Evolutionary conservation across 2,888 invertebrate genomes (phyloP), one percentile per base, ranked within the genome.

Genomic region (Protophormia terraenovae): DNA sequence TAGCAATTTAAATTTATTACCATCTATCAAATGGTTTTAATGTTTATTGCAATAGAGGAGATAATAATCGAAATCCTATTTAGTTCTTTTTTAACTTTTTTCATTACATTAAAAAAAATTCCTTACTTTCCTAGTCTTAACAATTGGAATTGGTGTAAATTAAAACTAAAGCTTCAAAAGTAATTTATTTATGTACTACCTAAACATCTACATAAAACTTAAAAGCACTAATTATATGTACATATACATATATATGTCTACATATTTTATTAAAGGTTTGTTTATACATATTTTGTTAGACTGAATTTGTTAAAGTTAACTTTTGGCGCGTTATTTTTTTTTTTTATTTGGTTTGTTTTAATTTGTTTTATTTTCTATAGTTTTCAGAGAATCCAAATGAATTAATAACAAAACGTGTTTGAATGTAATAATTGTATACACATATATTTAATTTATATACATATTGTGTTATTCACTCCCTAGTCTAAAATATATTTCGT

Each of bases 321-420:
- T 27, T 72, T 83, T 77, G 71, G 71, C 77, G 75, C 58, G 38
- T 27, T 69, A 32, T 27, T 47, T 29, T 35, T 75, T 76, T n/a
- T n/a, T n/a, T n/a, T n/a, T n/a, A n/a, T n/a, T n/a, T n/a, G n/a
- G 14, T 66, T 78, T 71, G 8, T 58, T 77, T 62, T 55, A 16
- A 29, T 22, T 58, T 66, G 69, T 3, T 32, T n/a, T 69, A 32
- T 32, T 69, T 53, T 29, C 12, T 29, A 24, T 29, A 53, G 38
- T 71, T 62, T 76, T 24, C 66, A 67, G 29, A 38, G 67, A 76
- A 50, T 32, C 19, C 1, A 22, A 69, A 62, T 29, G 14, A 45
- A 69, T 14, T 12, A 45, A 58, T 24, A 45, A n/a, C n/a, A n/a
- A n/a, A 76, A 71, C 82, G 47, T 71, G 69, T 55, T 76, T 64